Evolutionary conservation across 2,797 vertebrate genomes (phyloP).

Genomic region (Pseudochirops corinnae): DNA sequence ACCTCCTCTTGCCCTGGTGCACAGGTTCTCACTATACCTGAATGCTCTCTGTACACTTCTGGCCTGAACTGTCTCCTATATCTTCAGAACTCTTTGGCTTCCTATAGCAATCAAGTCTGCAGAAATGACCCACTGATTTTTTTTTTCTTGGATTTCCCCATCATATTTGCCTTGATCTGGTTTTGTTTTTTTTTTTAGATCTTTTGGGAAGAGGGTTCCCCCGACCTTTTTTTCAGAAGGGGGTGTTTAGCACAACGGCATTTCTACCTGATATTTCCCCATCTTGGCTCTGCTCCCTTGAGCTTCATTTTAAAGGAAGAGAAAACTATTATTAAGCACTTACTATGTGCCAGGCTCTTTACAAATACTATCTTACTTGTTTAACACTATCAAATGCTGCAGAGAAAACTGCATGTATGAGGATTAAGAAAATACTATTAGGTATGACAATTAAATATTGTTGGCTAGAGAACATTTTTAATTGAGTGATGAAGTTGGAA

Average conservation of each 20-base stretch:
- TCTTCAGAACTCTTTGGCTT: not conserved
- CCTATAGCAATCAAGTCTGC: not conserved
- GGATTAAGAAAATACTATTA: not conserved
- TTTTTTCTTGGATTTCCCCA: not conserved
- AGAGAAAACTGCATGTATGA: not conserved
- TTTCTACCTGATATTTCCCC: not conserved
- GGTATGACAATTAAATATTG: not conserved
- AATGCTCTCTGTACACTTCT: not conserved
- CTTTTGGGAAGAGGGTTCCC: not conserved
- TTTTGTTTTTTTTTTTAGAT: not conserved
- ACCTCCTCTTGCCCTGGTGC: not conserved
- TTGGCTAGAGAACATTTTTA: not conserved
- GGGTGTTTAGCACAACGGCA: not conserved
- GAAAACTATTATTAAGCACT: not conserved
- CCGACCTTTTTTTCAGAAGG: not conserved
- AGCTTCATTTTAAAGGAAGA: not conserved
- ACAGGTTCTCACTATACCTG: not conserved
- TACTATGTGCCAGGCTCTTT: not conserved
- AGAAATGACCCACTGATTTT: not conserved
- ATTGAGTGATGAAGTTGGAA: not conserved
- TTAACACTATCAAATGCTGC: not conserved
- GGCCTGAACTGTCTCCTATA: not conserved
- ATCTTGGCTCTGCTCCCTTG: not conserved
- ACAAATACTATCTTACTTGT: not conserved
- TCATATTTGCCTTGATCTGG: not conserved